These are phyloP conservation scores for Magallana ariakensis DNA, from an alignment of 1,140 invertebrate genomes.

Conservation along the genomic window DNA sequence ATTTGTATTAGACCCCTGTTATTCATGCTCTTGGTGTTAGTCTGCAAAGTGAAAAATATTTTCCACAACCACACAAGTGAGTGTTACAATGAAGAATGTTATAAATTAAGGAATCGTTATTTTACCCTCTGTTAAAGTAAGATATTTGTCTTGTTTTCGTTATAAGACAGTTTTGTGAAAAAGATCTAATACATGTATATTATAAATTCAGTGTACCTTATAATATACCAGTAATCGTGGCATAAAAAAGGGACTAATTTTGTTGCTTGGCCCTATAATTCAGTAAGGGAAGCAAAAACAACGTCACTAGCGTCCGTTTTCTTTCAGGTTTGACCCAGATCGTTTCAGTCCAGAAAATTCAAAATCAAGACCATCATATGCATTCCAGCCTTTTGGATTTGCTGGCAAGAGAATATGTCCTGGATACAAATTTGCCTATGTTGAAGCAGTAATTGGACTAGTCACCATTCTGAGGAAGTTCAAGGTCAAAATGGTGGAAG, in stretches of 20 bases:
- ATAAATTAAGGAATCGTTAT: too few relatives aligned
- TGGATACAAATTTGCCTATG: slow-evolving; percentile 70
- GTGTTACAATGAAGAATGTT: not conserved
- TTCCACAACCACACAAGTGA: slow-evolving; percentile 46
- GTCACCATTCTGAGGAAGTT: slow-evolving; percentile 65
- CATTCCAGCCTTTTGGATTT: slow-evolving; percentile 77
- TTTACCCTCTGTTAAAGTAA: too few relatives aligned
- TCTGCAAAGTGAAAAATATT: slow-evolving; percentile 71
- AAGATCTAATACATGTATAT: too few relatives aligned
- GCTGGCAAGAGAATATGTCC: slow-evolving; percentile 76
- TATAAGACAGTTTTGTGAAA: too few relatives aligned
- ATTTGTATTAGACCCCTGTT: slow-evolving; percentile 71
- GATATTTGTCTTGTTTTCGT: too few relatives aligned
- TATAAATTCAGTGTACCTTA: too few relatives aligned
- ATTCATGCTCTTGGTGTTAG: slow-evolving; percentile 77
- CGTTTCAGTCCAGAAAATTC: slow-evolving; percentile 68
- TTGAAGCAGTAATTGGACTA: slow-evolving; percentile 63
- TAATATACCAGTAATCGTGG: too few relatives aligned
- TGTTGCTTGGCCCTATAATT: too few relatives aligned
- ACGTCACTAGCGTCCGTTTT: too few relatives aligned
- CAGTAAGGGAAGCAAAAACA: too few relatives aligned
- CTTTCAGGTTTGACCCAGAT: slow-evolving; percentile 76
- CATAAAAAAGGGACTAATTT: too few relatives aligned
- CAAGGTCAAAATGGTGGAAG: slow-evolving; percentile 67
- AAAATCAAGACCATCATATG: slow-evolving; percentile 61